A percentile compares a stretch with the other conserved stretches of the same genome.
phyloP scores from a whole-genome alignment of 2,797 vertebrate species.

The Botia kubotai region DNA sequence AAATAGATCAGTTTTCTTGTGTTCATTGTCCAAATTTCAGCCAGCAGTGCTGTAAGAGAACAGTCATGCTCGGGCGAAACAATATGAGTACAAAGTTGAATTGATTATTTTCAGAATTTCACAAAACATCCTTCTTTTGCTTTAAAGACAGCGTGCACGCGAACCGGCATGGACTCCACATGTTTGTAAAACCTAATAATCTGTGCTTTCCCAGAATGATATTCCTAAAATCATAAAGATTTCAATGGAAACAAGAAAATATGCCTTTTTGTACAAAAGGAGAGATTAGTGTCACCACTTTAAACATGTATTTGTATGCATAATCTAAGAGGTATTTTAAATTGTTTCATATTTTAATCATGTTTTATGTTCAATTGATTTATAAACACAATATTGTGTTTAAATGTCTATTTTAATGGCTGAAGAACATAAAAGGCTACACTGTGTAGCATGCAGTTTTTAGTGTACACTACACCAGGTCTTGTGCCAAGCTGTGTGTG shows the following conservation, averaged over 20 bases:
- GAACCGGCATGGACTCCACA: too few relatives aligned
- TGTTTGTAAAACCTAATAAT: too few relatives aligned
- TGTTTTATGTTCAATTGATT: background rate
- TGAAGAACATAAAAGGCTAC: background rate
- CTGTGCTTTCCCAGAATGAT: background rate
- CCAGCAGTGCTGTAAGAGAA: background rate
- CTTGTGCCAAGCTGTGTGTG: slow-evolving; percentile 16
- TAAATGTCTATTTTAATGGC: background rate
- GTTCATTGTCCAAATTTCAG: background rate
- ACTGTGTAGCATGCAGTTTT: background rate
- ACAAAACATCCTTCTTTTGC: background rate
- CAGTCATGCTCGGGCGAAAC: background rate
- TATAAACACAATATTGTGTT: background rate
- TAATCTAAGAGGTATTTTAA: too few relatives aligned
- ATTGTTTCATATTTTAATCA: background rate
- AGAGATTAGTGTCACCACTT: background rate
- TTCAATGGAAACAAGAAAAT: background rate
- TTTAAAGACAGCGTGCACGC: background rate
- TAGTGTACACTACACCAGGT: slow-evolving; percentile 22
- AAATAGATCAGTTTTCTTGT: slow-evolving; percentile 48
- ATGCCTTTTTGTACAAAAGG: background rate
- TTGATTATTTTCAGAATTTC: background rate
- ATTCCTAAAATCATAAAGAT: background rate
- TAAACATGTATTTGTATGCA: background rate
- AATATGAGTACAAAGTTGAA: background rate